Conservation (phyloP, 2,797 vertebrate genomes). For the Spondyliosoma cantharus region DNA sequence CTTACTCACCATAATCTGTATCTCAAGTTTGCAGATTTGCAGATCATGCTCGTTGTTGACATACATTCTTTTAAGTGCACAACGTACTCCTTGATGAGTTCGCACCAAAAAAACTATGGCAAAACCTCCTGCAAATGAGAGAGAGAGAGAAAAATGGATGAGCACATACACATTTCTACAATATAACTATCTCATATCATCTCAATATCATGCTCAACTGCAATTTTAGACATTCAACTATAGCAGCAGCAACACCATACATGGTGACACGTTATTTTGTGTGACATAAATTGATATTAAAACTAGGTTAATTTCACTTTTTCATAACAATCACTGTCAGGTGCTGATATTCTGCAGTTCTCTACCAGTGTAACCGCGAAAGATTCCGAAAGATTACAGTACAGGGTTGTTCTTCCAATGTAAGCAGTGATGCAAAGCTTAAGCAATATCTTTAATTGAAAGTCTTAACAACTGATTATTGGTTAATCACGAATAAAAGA, state of each 20-base stretch:
- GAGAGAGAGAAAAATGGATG: conserved; percentile 6
- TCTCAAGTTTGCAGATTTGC: conserved; percentile 97
- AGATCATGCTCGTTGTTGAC: conserved; percentile 98
- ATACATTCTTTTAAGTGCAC: conserved; percentile 98
- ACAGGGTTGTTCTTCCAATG: too few relatives aligned
- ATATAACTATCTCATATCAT: background rate
- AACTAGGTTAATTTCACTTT: background rate
- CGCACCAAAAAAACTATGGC: conserved; percentile 97
- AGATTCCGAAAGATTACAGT: background rate
- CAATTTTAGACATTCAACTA: background rate
- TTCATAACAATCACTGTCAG: background rate
- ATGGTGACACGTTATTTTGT: background rate
- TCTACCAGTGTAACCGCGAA: background rate
- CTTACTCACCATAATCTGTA: conserved; percentile 97
- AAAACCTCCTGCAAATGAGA: conserved; percentile 89
- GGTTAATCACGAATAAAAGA: too few relatives aligned
- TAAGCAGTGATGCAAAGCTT: too few relatives aligned
- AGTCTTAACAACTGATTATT: too few relatives aligned
- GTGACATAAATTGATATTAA: background rate
- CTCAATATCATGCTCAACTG: background rate
- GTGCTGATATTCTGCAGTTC: conserved; percentile 4
- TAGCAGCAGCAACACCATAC: background rate
- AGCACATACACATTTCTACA: background rate
- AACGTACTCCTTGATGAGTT: conserved; percentile 93
- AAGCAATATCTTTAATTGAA: too few relatives aligned